Conservation (phyloP, 2,797 vertebrate species). For the Phoebastria nigripes region DNA sequence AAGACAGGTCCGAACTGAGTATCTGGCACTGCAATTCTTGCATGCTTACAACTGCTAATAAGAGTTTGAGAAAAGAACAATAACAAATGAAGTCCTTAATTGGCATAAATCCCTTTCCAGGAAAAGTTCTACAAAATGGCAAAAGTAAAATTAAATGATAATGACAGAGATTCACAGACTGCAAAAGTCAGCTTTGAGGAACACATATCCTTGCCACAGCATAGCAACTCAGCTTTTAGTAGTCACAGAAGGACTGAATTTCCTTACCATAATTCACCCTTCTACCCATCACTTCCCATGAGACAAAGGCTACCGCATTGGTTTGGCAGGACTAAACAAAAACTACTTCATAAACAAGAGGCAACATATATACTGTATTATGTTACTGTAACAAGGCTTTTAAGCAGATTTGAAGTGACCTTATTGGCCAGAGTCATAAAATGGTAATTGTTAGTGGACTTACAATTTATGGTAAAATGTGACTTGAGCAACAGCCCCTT, state of each 20-base stretch:
- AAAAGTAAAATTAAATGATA: not conserved
- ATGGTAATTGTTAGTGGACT: not conserved
- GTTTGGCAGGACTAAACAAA: not conserved
- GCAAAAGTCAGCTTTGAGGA: not conserved
- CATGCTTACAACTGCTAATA: not conserved
- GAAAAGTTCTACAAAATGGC: not conserved
- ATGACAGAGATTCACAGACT: not conserved
- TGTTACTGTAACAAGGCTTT: not conserved
- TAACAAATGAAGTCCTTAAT: not conserved
- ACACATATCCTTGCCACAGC: not conserved
- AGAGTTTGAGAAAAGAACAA: not conserved
- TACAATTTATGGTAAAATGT: not conserved
- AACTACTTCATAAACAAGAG: not conserved
- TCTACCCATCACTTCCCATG: not conserved
- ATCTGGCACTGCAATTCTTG: not conserved
- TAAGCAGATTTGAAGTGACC: not conserved
- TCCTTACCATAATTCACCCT: not conserved
- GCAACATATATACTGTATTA: not conserved
- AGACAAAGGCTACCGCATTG: not conserved
- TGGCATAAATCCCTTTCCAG: not conserved
- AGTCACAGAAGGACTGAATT: not conserved
- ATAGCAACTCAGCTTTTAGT: not conserved
- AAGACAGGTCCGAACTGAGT: not conserved
- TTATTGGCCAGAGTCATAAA: constrained; percentile 3
- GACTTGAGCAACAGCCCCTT: not conserved